phyloP scores from a whole-genome alignment of 2,113 vertebrate species.

The Gallinago jamesoni region DNA sequence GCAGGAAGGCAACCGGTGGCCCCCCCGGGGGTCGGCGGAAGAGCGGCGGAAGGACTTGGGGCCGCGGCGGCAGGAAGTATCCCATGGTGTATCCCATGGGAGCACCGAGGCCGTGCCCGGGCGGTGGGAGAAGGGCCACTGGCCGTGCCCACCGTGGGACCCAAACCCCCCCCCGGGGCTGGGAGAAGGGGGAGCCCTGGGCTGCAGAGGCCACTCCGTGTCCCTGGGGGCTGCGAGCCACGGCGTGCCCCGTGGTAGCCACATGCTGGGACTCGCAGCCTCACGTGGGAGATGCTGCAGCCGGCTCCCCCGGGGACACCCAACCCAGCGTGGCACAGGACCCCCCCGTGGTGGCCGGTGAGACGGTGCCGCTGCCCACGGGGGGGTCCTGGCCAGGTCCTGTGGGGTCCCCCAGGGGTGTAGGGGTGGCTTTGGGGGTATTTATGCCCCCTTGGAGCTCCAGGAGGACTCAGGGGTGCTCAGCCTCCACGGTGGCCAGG shows the following conservation, averaged over 20 bases:
- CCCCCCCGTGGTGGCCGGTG: rapidly evolving
- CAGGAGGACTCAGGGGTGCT: background rate
- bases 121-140: rapidly evolving
- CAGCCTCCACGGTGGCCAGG: background rate
- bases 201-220: rapidly evolving
- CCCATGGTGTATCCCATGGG: background rate
- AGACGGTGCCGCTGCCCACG: rapidly evolving
- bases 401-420: rapidly evolving
- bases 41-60: background rate
- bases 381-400: background rate
- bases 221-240: background rate
- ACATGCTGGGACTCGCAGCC: rapidly evolving
- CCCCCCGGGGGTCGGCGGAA: background rate
- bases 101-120: background rate
- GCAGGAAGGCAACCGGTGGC: constrained; percentile 36
- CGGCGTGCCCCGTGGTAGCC: rapidly evolving
- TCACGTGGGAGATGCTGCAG: background rate
- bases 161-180: background rate
- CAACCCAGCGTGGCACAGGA: background rate
- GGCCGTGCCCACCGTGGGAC: rapidly evolving
- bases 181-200: background rate
- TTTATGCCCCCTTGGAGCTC: rapidly evolving
- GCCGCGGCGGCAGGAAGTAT: background rate
- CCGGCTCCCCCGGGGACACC: rapidly evolving
- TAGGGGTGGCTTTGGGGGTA: background rate